phyloP scores from a whole-genome alignment of 2,113 vertebrate species.

The Apeltes quadracus region DNA sequence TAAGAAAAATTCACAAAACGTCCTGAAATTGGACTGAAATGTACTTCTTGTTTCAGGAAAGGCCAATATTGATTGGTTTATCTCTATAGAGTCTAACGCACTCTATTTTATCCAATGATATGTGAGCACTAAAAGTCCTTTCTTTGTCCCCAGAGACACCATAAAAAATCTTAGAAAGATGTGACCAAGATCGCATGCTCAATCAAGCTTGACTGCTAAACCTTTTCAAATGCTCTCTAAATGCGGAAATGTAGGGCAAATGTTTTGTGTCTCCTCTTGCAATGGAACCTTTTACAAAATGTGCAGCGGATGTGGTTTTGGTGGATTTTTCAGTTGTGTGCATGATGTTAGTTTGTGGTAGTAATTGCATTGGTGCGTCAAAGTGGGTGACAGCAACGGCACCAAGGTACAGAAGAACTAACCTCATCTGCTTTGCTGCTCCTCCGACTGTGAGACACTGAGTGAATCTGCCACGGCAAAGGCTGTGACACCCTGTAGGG shows the following conservation, averaged over 20 bases:
- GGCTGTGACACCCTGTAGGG: slow-evolving; percentile 87
- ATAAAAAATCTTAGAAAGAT: not conserved
- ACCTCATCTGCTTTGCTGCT: slow-evolving; percentile 85
- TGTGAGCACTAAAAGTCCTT: not conserved
- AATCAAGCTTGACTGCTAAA: slow-evolving; percentile 39
- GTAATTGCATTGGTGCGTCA: not conserved
- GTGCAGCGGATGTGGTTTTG: not conserved
- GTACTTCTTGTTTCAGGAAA: not conserved
- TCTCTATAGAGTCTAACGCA: not conserved
- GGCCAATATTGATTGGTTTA: not conserved
- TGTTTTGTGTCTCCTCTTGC: not conserved
- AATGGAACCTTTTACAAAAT: not conserved
- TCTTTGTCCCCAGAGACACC: not conserved
- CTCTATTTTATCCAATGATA: not conserved
- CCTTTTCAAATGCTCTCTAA: slow-evolving; percentile 9
- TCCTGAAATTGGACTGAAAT: not conserved
- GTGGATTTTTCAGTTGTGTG: not conserved
- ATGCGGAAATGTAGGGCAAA: not conserved
- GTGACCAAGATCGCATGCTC: slow-evolving; percentile 27
- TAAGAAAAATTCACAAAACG: not conserved
- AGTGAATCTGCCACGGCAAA: slow-evolving; percentile 89
- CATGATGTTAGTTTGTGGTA: not conserved
- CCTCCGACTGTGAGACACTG: slow-evolving; percentile 82
- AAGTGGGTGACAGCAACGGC: not conserved
- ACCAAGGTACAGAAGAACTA: slow-evolving; percentile 5